phyloP scores from a whole-genome alignment of 2,113 vertebrate genomes.

The Ploceus nigricollis region DNA sequence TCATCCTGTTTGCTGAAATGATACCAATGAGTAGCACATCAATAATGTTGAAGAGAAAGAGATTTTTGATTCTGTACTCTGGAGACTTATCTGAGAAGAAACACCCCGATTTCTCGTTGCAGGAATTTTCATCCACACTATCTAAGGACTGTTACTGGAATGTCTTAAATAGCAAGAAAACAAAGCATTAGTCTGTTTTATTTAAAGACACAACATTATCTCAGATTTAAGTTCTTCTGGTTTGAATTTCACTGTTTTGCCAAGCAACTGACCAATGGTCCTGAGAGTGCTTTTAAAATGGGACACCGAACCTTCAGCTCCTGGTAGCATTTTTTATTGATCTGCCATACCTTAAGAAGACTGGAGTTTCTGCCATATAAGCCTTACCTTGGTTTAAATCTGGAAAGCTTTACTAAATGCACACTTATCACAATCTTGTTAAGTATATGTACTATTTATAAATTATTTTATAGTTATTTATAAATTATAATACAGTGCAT shows the following conservation, averaged over 20 bases:
- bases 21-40: neutral
- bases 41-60: neutral
- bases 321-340: neutral
- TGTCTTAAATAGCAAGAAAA: neutral
- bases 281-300: neutral
- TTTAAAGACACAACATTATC: neutral
- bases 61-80: neutral
- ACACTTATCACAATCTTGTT: neutral
- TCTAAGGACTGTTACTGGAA: neutral
- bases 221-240: neutral
- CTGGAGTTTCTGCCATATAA: neutral
- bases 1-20: neutral
- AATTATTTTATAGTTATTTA: neutral
- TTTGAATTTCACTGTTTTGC: neutral
- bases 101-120: neutral
- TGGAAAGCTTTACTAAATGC: neutral
- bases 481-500: neutral
- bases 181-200: neutral
- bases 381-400: neutral
- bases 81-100: neutral
- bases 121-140: neutral
- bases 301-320: neutral
- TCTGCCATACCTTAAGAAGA: neutral
- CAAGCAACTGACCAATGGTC: neutral
- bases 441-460: neutral